Percentiles rank a stretch among this genome's conserved stretches.
Conservation (phyloP, 2,797 vertebrate species). For the Hephaestus fuliginosus region DNA sequence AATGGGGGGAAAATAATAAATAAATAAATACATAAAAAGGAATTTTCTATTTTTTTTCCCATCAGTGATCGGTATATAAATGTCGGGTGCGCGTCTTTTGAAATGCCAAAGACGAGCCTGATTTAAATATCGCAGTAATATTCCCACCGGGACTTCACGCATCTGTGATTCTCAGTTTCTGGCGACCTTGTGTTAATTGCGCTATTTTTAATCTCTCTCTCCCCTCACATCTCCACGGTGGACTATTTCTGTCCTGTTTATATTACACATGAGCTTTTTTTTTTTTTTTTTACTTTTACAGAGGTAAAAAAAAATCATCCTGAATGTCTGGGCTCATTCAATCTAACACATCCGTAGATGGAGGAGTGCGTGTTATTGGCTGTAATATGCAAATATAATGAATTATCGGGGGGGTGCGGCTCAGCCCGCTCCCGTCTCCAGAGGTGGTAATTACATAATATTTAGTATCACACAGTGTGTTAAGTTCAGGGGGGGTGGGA, state of each 20-base stretch:
- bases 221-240: neutral
- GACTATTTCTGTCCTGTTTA: neutral
- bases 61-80: slow-evolving; percentile 12
- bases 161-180: slow-evolving; percentile 27
- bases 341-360: neutral
- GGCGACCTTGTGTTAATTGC: slow-evolving; percentile 7
- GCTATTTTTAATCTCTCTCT: slow-evolving; percentile 6
- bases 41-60: neutral
- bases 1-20: neutral
- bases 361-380: neutral
- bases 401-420: neutral
- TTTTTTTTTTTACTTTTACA: neutral
- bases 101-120: slow-evolving; percentile 51
- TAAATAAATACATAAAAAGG: neutral
- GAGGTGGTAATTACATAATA: slow-evolving; percentile 37
- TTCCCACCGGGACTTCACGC: slow-evolving; percentile 38
- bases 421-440: slow-evolving; percentile 17
- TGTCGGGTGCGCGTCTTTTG: slow-evolving; percentile 24
- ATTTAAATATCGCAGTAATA: slow-evolving; percentile 52
- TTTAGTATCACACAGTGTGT: slow-evolving; percentile 13
- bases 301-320: neutral
- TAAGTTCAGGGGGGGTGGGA: too few species aligned
- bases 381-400: neutral
- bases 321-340: neutral
- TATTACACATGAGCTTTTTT: neutral